Evolutionary conservation across 2,888 invertebrate genomes (phyloP).

Genomic region (Thereva unica): DNA sequence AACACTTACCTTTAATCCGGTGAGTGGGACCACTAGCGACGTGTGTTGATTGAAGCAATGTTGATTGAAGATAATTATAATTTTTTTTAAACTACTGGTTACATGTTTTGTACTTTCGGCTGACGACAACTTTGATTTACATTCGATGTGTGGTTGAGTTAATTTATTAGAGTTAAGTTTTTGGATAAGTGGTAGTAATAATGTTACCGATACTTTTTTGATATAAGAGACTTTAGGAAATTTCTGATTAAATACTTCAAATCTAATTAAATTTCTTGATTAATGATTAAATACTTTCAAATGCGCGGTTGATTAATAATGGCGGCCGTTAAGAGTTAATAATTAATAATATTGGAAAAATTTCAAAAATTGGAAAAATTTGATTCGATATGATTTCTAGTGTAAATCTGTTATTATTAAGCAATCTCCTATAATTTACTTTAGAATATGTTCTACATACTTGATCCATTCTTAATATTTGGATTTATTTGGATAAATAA

Average conservation of each 20-base stretch:
- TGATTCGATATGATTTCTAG: neutral
- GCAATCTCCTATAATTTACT: neutral
- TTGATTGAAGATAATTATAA: conserved; percentile 19
- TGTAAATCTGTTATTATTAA: neutral
- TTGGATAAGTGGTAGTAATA: neutral
- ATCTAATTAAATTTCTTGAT: no score
- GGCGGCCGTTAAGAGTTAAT: no score
- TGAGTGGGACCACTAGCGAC: conserved; percentile 9
- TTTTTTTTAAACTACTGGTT: neutral
- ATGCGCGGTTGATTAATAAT: no score
- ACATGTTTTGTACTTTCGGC: neutral
- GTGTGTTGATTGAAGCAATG: conserved; percentile 22
- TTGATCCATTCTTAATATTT: neutral
- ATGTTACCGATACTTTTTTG: neutral
- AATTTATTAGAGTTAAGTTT: conserved; percentile 7
- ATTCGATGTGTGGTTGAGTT: neutral
- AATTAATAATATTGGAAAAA: no score
- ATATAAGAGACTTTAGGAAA: conserved; percentile 12
- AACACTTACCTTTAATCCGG: neutral
- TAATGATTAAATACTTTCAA: no score
- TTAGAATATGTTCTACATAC: conserved; percentile 13
- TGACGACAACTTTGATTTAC: neutral
- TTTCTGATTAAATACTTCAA: neutral
- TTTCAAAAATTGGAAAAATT: no score
- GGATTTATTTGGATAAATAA: neutral